Base-by-base conservation (phyloP, 2,113 vertebrate genomes). In the Macrotus californicus region DNA sequence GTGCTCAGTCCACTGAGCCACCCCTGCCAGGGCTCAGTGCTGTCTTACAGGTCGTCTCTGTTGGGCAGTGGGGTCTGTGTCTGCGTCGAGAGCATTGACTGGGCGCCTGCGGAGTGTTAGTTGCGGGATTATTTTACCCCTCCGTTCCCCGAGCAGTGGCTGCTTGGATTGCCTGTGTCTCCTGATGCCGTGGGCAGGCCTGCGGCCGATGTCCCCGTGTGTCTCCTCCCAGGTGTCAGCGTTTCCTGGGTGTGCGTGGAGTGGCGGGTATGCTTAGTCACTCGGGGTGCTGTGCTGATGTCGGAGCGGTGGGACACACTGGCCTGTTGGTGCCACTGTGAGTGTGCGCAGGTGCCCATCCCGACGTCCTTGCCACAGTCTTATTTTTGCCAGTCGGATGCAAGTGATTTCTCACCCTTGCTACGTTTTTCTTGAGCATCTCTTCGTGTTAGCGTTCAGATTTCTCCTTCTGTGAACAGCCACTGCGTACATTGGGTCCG, bases 201-300 rank as follows among this genome's bases (percentile, higher is more conserved):
- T 29, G 11, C 11, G 4, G 4, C 52, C 4, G 19, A 7, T 50
- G 6, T 1, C 19, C 29, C 69, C 21, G 3, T 14, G 1, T 4
- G 1, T 34, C 39, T 18, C 11, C 41, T 89, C 39, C 5, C 3
- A 66, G 43, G 7, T 0, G 2, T 46, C 6, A 26, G 59, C 3
- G 54, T 36, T 54, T 54, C 24, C 64, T 19, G 54, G 46, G 36
- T 56, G 46, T 41, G 22, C 29, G 8, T 3, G 16, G 36, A 29
- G 75, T 31, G 52, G 24, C 1, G 10, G 54, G 18, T 7, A 22
- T 66, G 64, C 54, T 29, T 22, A 16, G 77, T 54, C 24, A 0
- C 5, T 9, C 52, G 31, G 46, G 46, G 36, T 21, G 5, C 41
- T 11, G 3, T 21, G 1, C 1, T 7, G 67, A 21, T 31, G 43